phyloP scores from a whole-genome alignment of 1,140 invertebrate genomes.

The Leptinotarsa defecta region DNA sequence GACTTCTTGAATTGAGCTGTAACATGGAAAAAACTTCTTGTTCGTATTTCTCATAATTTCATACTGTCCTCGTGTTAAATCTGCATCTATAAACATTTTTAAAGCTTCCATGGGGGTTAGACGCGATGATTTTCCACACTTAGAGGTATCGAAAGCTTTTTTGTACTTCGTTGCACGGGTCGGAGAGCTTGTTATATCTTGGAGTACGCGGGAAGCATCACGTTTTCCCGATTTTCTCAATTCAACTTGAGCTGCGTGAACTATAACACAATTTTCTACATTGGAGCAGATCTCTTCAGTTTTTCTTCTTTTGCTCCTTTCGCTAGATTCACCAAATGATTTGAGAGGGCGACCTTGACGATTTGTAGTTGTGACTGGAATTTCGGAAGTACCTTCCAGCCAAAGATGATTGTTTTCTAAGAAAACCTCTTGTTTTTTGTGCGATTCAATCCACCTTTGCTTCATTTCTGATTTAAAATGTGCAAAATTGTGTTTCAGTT shows the following conservation, averaged over 20 bases:
- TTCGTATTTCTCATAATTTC: constrained; percentile 42
- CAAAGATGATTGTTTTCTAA: constrained; percentile 38
- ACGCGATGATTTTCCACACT: constrained; percentile 27
- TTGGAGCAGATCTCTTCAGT: constrained; percentile 41
- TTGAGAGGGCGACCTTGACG: neutral
- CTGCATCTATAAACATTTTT: constrained; percentile 46
- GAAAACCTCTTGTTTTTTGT: constrained; percentile 39
- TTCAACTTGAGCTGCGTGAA: constrained; percentile 36
- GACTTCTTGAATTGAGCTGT: constrained; percentile 42
- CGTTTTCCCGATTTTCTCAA: constrained; percentile 38
- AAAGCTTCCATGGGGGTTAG: constrained; percentile 42
- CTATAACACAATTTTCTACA: constrained; percentile 32
- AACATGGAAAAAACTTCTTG: constrained; percentile 47
- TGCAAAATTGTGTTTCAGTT: constrained; percentile 18
- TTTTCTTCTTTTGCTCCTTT: constrained; percentile 45
- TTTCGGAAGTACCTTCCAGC: constrained; percentile 43
- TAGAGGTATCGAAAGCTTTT: constrained; percentile 30
- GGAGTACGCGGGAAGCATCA: constrained; percentile 36
- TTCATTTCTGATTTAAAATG: constrained; percentile 40
- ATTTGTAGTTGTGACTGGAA: constrained; percentile 27
- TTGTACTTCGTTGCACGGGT: constrained; percentile 45
- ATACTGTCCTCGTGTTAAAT: constrained; percentile 44
- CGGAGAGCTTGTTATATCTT: constrained; percentile 40
- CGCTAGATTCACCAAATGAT: constrained; percentile 33
- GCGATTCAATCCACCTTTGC: constrained; percentile 41